Evolutionary conservation across 2,797 vertebrate genomes (phyloP).

Genomic region (Galaxias olidus): DNA sequence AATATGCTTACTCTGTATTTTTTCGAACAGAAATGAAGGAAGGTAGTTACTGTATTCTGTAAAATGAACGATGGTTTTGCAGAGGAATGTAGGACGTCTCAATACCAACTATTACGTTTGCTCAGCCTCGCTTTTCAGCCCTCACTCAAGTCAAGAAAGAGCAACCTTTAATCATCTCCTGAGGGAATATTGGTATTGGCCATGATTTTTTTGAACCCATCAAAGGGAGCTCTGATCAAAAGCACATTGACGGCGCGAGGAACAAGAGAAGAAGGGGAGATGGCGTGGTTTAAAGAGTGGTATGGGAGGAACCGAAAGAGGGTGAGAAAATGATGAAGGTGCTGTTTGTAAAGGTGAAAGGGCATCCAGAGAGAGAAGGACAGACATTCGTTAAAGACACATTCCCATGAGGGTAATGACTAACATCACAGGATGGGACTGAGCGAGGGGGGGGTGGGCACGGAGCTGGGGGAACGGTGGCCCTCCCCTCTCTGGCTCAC

Average conservation of each 20-base stretch:
- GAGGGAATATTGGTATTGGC: conserved; percentile 19
- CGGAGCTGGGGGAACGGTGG: conserved; percentile 45
- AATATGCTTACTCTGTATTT: conserved; percentile 7
- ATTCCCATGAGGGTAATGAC: conserved; percentile 50
- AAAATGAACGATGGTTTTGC: neutral
- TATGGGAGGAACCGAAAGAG: no score
- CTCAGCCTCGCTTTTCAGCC: neutral
- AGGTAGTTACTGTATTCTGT: neutral
- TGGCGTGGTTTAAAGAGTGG: neutral
- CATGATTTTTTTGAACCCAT: conserved; percentile 28
- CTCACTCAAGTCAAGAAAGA: conserved; percentile 21
- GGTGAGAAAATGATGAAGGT: no score
- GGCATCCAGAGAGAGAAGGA: conserved; percentile 43
- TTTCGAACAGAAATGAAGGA: neutral
- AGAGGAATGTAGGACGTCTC: conserved; percentile 4
- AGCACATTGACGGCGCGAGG: conserved; percentile 45
- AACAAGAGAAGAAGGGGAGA: neutral
- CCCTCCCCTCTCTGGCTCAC: conserved; percentile 48
- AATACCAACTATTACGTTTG: neutral
- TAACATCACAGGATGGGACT: conserved; percentile 48
- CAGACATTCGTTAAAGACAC: conserved; percentile 60
- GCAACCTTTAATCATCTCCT: conserved; percentile 6
- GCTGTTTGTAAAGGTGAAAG: conserved; percentile 62
- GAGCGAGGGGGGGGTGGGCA: conserved; percentile 32
- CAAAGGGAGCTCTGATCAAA: conserved; percentile 44